Conservation (phyloP, 2,888 invertebrate species). For the Nomada ferruginata region DNA sequence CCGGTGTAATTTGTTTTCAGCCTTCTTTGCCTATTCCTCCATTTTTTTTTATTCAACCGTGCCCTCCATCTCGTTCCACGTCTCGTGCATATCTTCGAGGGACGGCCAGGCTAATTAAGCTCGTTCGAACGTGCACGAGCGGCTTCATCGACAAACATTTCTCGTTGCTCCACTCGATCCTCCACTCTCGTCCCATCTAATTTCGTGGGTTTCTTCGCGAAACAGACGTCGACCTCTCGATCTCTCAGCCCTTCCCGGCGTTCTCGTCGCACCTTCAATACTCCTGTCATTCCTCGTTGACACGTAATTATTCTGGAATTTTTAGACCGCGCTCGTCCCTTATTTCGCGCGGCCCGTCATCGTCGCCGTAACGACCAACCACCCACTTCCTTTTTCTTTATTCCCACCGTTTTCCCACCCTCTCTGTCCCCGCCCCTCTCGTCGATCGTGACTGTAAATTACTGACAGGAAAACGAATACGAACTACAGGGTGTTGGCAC, state of each 20-base stretch:
- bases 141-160: conserved; percentile 18
- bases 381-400: no score
- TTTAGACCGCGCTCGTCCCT: not conserved
- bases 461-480: conserved; percentile 37
- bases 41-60: conserved; percentile 26
- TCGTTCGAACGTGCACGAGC: conserved; percentile 10
- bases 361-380: not conserved
- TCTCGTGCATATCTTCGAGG: conserved; percentile 45
- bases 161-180: not conserved
- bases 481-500: conserved; percentile 9
- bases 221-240: conserved; percentile 23
- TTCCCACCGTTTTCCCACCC: no score
- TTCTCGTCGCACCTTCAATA: conserved; percentile 14
- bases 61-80: conserved; percentile 13
- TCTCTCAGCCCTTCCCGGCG: not conserved
- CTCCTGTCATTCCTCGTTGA: conserved; percentile 22
- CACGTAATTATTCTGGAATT: conserved; percentile 39
- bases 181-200: conserved; percentile 3
- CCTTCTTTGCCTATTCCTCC: conserved; percentile 66
- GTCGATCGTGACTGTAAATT: conserved; percentile 31
- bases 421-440: no score
- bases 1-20: conserved; percentile 77
- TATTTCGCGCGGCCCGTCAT: not conserved
- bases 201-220: conserved; percentile 11
- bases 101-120: conserved; percentile 41